Percentiles rank a stretch among this genome's conserved stretches.
Evolutionary conservation across 2,113 vertebrate species (phyloP).

Genomic region (Diadophis punctatus): DNA sequence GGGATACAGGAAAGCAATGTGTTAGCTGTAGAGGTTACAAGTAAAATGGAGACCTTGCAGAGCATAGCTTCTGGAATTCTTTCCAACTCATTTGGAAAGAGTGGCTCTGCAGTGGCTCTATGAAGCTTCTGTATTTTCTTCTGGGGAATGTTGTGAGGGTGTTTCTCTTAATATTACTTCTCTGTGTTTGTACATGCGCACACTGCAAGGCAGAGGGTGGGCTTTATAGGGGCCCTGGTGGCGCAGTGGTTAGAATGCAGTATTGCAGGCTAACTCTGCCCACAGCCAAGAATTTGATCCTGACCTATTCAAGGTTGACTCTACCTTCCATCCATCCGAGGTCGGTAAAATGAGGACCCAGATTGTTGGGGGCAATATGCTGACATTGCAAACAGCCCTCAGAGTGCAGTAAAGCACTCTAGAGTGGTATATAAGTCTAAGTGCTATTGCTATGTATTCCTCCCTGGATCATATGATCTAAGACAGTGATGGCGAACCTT

Average conservation of each 20-base stretch:
- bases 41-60: background rate
- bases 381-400: background rate
- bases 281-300: background rate
- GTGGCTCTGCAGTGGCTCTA: background rate
- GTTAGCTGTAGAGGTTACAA: background rate
- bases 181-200: background rate
- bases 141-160: background rate
- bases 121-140: background rate
- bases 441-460: background rate
- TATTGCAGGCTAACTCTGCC: background rate
- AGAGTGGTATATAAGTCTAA: background rate
- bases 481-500: too few relatives aligned
- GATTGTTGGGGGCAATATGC: background rate
- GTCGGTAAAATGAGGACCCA: background rate
- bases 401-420: background rate
- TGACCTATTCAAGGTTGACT: background rate
- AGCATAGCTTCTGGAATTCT: background rate
- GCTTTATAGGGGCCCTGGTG: background rate
- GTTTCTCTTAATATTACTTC: background rate
- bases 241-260: background rate
- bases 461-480: background rate
- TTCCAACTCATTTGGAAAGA: background rate
- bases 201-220: background rate
- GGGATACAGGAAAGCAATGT: background rate
- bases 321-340: background rate